A percentile compares a stretch with the other conserved stretches of the same genome.
phyloP scores from a whole-genome alignment of 2,113 vertebrate species.

The Cyprinodon variegatus region DNA sequence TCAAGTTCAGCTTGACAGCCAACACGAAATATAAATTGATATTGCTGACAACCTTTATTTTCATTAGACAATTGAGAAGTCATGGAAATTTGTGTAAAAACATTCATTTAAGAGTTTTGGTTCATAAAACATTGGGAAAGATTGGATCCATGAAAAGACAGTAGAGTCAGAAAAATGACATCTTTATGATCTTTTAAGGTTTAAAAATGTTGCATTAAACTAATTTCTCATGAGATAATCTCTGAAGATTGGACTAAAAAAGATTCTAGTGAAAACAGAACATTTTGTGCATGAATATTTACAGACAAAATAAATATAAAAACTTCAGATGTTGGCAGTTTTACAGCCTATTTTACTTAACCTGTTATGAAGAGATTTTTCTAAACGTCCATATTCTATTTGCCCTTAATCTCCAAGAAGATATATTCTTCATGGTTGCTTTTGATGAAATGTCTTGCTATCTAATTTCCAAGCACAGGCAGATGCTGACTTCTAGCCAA shows the following conservation, averaged over 20 bases:
- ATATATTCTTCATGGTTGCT: neutral
- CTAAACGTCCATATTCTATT: neutral
- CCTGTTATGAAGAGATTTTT: neutral
- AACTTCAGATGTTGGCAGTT: neutral
- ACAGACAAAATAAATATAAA: neutral
- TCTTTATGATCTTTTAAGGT: neutral
- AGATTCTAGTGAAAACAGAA: neutral
- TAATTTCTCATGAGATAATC: neutral
- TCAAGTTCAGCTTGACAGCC: neutral
- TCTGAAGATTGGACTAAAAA: neutral
- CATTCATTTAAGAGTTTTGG: no score
- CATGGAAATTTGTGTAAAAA: no score
- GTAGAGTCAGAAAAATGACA: no score
- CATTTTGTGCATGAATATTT: neutral
- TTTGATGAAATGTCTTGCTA: neutral
- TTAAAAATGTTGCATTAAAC: neutral
- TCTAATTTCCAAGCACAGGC: constrained; percentile 19
- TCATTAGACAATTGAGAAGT: neutral
- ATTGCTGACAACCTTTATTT: neutral
- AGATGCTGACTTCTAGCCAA: constrained; percentile 18
- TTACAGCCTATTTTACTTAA: neutral
- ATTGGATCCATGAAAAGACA: no score
- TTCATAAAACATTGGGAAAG: no score
- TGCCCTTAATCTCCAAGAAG: neutral
- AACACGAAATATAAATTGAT: neutral